A percentile compares a stretch with the other conserved stretches of the same genome.
Conservation (phyloP, 1,140 invertebrate species). For the Lethrus apterus region DNA sequence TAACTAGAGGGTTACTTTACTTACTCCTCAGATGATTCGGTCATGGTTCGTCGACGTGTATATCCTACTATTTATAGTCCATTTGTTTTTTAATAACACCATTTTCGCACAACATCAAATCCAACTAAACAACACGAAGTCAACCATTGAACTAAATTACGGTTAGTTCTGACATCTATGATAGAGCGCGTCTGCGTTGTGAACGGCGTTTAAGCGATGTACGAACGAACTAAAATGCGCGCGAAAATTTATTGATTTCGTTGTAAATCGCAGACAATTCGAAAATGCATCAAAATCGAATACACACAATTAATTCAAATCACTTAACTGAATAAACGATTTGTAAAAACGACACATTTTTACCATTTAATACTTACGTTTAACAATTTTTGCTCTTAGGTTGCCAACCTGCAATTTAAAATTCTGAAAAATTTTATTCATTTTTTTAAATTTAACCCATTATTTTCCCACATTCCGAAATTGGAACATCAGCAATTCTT, state of each 20-base stretch:
- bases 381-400: too few species aligned
- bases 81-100: conserved; percentile 46
- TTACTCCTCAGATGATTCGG: conserved; percentile 69
- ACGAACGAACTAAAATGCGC: conserved; percentile 3
- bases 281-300: too few species aligned
- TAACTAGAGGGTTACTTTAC: conserved; percentile 31
- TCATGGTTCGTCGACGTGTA: conserved; percentile 65
- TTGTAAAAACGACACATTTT: too few species aligned
- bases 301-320: too few species aligned
- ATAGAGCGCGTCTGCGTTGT: conserved; percentile 19
- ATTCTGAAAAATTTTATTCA: too few species aligned
- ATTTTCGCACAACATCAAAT: conserved; percentile 40
- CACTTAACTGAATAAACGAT: too few species aligned
- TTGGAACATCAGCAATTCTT: too few species aligned
- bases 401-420: too few species aligned
- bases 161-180: conserved; percentile 29
- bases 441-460: too few species aligned
- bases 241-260: conserved; percentile 14
- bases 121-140: conserved; percentile 34
- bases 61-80: conserved; percentile 56
- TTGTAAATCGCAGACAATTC: too few species aligned
- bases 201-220: neutral
- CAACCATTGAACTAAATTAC: conserved; percentile 37
- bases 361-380: too few species aligned
- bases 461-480: too few species aligned